phyloP scores from a whole-genome alignment of 2,888 invertebrate species.

The Zeuzera pyrina region DNA sequence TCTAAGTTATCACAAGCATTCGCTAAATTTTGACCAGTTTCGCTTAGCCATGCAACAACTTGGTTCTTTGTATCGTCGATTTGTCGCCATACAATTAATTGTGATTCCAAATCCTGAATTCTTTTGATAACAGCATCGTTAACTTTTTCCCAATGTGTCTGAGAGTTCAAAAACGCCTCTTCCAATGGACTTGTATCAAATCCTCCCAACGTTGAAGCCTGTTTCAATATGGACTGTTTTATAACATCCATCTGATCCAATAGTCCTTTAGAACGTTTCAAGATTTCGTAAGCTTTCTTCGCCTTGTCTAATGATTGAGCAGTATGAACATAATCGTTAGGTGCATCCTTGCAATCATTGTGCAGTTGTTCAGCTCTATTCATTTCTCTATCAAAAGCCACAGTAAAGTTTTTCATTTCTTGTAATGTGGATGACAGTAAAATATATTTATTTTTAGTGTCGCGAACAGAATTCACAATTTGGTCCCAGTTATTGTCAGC shows the following conservation, averaged over 20 bases:
- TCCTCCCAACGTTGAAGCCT: conserved; percentile 78
- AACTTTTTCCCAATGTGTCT: conserved; percentile 79
- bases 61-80: conserved; percentile 90
- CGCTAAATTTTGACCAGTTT: conserved; percentile 84
- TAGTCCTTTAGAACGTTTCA: conserved; percentile 82
- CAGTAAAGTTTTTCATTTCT: conserved; percentile 81
- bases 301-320: conserved; percentile 81
- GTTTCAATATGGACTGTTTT: conserved; percentile 79
- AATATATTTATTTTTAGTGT: conserved; percentile 82
- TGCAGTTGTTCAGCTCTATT: conserved; percentile 78
- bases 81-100: conserved; percentile 94
- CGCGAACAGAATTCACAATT: conserved; percentile 80
- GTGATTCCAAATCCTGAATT: conserved; percentile 88
- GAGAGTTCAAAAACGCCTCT: conserved; percentile 75
- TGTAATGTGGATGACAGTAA: conserved; percentile 82
- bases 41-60: conserved; percentile 86
- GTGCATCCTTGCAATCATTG: conserved; percentile 76
- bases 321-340: conserved; percentile 82
- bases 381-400: conserved; percentile 80
- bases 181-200: conserved; percentile 75
- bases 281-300: conserved; percentile 81
- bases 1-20: conserved; percentile 86
- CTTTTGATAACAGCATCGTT: conserved; percentile 81
- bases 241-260: conserved; percentile 86
- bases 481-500: conserved; percentile 88